Evolutionary conservation across 2,797 vertebrate genomes (phyloP).

Genomic region (Pygocentrus nattereri): DNA sequence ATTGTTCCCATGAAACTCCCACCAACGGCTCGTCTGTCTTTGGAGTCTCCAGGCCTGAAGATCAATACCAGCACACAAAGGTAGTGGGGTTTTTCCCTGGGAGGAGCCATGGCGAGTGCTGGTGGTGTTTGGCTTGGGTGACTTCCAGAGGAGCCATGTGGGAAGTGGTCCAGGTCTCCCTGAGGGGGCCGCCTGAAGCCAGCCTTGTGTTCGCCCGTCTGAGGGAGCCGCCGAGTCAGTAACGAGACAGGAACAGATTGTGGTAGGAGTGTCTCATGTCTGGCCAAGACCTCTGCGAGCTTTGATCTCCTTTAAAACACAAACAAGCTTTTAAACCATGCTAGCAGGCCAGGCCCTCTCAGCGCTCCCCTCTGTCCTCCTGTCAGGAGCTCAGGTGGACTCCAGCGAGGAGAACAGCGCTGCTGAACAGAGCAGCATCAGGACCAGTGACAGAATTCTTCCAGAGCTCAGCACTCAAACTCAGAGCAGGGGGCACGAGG

Average conservation of each 20-base stretch:
- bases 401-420: slow-evolving; percentile 9
- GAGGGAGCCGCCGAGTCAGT: slow-evolving; percentile 63
- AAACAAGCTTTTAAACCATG: slow-evolving; percentile 76
- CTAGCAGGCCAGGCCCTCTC: slow-evolving; percentile 60
- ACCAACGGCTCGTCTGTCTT: background rate
- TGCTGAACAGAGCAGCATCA: background rate
- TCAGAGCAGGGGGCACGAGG: too few species aligned
- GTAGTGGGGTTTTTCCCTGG: slow-evolving; percentile 13
- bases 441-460: too few species aligned
- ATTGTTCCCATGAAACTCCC: background rate
- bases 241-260: slow-evolving; percentile 78
- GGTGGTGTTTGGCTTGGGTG: slow-evolving; percentile 68
- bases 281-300: slow-evolving; percentile 76
- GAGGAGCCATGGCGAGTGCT: slow-evolving; percentile 21
- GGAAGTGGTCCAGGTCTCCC: slow-evolving; percentile 77
- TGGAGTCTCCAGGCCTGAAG: slow-evolving; percentile 17
- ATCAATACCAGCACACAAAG: slow-evolving; percentile 32
- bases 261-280: slow-evolving; percentile 77
- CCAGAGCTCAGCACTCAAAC: background rate
- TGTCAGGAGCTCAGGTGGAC: slow-evolving; percentile 9
- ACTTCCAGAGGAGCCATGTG: slow-evolving; percentile 68
- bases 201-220: slow-evolving; percentile 66
- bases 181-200: slow-evolving; percentile 63
- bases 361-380: background rate
- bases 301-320: slow-evolving; percentile 81